Evolutionary conservation across 2,113 vertebrate genomes (phyloP).

Genomic region (Centropus bengalensis): DNA sequence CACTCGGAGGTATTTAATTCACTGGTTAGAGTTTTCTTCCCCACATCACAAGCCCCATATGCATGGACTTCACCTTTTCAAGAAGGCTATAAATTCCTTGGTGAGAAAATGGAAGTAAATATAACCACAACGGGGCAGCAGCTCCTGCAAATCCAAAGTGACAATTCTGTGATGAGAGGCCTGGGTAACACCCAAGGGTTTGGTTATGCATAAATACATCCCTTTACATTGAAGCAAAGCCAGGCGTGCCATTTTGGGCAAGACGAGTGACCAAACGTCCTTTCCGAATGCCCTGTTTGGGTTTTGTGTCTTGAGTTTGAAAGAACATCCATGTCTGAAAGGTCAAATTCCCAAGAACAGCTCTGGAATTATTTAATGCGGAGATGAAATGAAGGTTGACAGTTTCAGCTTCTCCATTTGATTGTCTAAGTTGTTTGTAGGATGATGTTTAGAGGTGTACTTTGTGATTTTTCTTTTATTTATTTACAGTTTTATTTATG

Average conservation of each 20-base stretch:
- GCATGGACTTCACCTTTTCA: not conserved
- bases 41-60: not conserved
- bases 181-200: not conserved
- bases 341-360: slow-evolving; percentile 69
- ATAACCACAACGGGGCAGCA: not conserved
- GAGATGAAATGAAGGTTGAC: slow-evolving; percentile 78
- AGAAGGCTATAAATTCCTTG: not conserved
- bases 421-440: slow-evolving; percentile 79
- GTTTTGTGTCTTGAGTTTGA: slow-evolving; percentile 13
- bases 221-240: not conserved
- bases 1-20: slow-evolving; percentile 10
- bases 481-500: slow-evolving; percentile 90
- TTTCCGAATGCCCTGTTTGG: not conserved
- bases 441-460: slow-evolving; percentile 77
- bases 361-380: slow-evolving; percentile 77
- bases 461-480: slow-evolving; percentile 84
- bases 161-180: slow-evolving; percentile 43
- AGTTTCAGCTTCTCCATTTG: slow-evolving; percentile 71
- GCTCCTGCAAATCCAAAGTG: slow-evolving; percentile 40
- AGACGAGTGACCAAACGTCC: not conserved
- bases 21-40: not conserved
- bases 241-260: not conserved
- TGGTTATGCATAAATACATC: not conserved
- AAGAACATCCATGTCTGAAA: slow-evolving; percentile 46
- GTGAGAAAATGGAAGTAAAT: slow-evolving; percentile 1